phyloP scores from a whole-genome alignment of 2,888 invertebrate genomes.

The Stomorhina lunata region DNA sequence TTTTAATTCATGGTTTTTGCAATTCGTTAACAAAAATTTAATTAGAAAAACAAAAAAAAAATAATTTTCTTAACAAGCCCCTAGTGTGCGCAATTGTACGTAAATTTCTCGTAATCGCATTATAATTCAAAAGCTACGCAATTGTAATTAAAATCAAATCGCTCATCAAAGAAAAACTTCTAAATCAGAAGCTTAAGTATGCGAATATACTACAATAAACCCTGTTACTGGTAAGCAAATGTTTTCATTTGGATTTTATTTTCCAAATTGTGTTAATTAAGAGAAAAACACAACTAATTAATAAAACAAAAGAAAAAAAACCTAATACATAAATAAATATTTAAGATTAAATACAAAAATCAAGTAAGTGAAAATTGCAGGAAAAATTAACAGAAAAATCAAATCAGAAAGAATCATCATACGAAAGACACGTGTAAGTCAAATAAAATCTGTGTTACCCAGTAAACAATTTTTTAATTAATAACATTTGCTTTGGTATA shows the following conservation, averaged over 20 bases:
- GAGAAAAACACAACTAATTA: slow-evolving; percentile 22
- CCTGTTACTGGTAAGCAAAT: slow-evolving; percentile 3
- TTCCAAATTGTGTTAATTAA: slow-evolving; percentile 17
- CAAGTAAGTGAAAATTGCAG: not conserved
- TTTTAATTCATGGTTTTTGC: no score
- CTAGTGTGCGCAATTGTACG: not conserved
- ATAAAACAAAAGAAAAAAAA: slow-evolving; percentile 4
- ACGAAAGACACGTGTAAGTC: not conserved
- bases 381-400: not conserved
- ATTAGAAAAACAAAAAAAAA: not conserved
- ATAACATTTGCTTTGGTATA: no score
- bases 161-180: not conserved
- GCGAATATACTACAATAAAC: no score
- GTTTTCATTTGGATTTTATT: not conserved
- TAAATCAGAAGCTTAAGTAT: not conserved
- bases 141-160: not conserved
- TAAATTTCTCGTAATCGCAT: not conserved
- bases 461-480: not conserved
- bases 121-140: not conserved
- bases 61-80: not conserved
- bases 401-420: not conserved
- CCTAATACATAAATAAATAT: not conserved
- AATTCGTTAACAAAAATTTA: no score
- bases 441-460: not conserved
- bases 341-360: slow-evolving; percentile 8